Conservation (phyloP, 2,888 invertebrate genomes). For the Drosophila melanosoma region DNA sequence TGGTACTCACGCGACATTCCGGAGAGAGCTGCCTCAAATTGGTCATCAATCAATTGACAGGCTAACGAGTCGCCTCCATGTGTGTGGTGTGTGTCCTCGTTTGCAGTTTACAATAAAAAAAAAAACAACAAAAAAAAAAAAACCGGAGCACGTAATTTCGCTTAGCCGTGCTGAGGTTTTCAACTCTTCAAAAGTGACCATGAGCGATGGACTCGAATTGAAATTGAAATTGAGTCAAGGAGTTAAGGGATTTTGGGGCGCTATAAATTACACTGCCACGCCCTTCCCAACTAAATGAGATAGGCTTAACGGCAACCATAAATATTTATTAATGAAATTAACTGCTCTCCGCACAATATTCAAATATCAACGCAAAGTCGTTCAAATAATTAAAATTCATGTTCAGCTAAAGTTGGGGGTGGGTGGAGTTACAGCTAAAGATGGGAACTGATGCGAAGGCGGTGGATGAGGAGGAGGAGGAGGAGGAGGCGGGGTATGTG, state of each 20-base stretch:
- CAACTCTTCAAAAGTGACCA: slow-evolving; percentile 52
- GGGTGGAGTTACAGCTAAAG: neutral
- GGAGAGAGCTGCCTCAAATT: slow-evolving; percentile 57
- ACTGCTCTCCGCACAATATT: slow-evolving; percentile 73
- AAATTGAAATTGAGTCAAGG: slow-evolving; percentile 37
- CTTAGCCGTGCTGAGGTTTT: slow-evolving; percentile 67
- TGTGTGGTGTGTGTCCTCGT: slow-evolving; percentile 36
- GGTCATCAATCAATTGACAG: slow-evolving; percentile 75
- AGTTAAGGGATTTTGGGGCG: slow-evolving; percentile 21
- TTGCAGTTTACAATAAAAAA: slow-evolving; percentile 21
- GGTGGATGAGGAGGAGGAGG: neutral
- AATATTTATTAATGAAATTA: slow-evolving; percentile 84
- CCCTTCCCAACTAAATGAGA: slow-evolving; percentile 1
- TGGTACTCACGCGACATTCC: slow-evolving; percentile 47
- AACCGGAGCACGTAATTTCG: slow-evolving; percentile 79
- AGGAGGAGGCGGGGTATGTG: neutral
- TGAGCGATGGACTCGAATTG: slow-evolving; percentile 60
- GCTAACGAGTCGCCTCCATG: slow-evolving; percentile 59
- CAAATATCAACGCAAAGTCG: slow-evolving; percentile 71
- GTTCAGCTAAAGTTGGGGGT: slow-evolving; percentile 31
- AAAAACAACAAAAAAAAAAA: slow-evolving; percentile 36
- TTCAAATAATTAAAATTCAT: slow-evolving; percentile 82
- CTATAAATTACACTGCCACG: slow-evolving; percentile 62
- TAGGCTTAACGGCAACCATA: slow-evolving; percentile 72
- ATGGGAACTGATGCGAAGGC: neutral